These are phyloP conservation scores for Poeciliopsis prolifica DNA, from an alignment of 2,113 vertebrate genomes.

Conservation along the genomic window DNA sequence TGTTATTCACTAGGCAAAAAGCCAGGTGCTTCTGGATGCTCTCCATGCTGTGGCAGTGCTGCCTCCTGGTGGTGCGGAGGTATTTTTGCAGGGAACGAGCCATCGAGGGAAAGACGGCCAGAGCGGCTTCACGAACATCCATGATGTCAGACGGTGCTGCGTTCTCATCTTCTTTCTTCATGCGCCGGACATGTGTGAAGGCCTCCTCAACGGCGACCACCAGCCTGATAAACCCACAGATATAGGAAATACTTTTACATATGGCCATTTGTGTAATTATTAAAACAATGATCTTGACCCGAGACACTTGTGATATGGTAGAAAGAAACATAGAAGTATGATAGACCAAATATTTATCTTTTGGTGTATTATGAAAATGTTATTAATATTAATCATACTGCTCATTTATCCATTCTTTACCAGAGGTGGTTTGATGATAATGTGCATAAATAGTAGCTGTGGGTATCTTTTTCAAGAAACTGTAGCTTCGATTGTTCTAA, in stretches of 20 bases:
- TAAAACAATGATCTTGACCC: not conserved
- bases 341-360: not conserved
- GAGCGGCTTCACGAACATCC: constrained; percentile 93
- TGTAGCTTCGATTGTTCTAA: not conserved
- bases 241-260: not conserved
- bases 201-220: constrained; percentile 96
- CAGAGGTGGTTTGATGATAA: not conserved
- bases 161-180: constrained; percentile 91
- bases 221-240: constrained; percentile 78
- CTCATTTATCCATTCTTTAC: not conserved
- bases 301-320: not conserved
- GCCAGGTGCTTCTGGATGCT: constrained; percentile 95
- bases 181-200: constrained; percentile 93
- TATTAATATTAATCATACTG: too few relatives aligned
- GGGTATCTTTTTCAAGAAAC: not conserved
- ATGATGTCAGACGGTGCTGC: constrained; percentile 90
- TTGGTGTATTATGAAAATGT: not conserved
- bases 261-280: not conserved
- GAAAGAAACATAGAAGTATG: not conserved
- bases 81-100: constrained; percentile 95
- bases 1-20: constrained; percentile 94
- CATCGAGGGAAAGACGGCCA: constrained; percentile 96
- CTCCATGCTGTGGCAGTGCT: constrained; percentile 98
- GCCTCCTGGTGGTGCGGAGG: constrained; percentile 93
- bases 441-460: not conserved